Evolutionary conservation across 2,797 vertebrate genomes (phyloP), one percentile per base, ranked within the genome.

Genomic region (Harpagifer antarcticus): DNA sequence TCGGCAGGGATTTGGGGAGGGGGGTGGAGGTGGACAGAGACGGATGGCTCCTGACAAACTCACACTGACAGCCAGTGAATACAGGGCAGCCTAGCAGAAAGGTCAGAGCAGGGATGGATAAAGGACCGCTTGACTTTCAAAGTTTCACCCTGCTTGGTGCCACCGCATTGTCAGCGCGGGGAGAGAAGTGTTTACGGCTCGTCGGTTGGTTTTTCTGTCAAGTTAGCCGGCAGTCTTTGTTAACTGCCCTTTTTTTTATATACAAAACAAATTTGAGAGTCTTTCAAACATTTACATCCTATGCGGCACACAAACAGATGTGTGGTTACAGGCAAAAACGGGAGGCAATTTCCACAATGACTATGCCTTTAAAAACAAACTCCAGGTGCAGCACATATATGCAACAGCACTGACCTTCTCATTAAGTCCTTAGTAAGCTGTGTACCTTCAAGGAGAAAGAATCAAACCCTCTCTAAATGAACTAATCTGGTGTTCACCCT

Each of bases 1-100:
- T 93, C 91, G 90, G 86, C 87, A 86, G 93, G 93, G 93, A 94
- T 92, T 94, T 93, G 88, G 90, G 89, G 86, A 85, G 77, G 85
- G 90, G 91, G 88, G 86, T 84, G 89, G 90, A 92, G 91, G 89
- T 92, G 90, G 93, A 94, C 93, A 91, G 92, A 94, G 93, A 94
- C 88, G 91, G 92, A 94, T 94, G 91, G 88, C 92, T 93, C 89
- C 92, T 93, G 91, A 93, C 92, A 94, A 94, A 93, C 92, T 90
- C 86, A 82, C 87, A 90, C 91, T 93, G 93, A 94, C 92, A 93
- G 91, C 90, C 93, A 93, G 93, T 94, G 92, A 93, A 94, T 93
- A 94, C 93, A 91, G 93, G 93, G 93, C 93, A 94, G 90, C 89
- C 82, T 92, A 93, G 93, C 93, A 93, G 92, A 94, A 94, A 94